Evolutionary conservation across 2,888 invertebrate species (phyloP).

Genomic region (Lumbricus terrestris): DNA sequence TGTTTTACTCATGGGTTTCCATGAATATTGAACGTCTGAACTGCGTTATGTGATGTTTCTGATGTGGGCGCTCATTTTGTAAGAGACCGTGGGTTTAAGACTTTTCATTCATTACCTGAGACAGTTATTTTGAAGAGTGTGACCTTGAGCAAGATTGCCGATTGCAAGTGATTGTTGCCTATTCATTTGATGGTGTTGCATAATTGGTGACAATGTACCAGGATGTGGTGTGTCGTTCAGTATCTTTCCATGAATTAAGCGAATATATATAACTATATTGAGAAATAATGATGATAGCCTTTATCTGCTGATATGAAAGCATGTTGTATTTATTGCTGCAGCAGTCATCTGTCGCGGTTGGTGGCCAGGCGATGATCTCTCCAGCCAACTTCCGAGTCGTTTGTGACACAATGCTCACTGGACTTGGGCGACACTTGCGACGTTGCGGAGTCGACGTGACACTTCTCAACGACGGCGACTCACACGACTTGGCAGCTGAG

Average conservation of each 20-base stretch:
- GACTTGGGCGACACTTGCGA: conserved; percentile 68
- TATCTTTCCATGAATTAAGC: too few relatives aligned
- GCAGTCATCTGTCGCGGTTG: background rate
- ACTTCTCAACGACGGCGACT: conserved; percentile 62
- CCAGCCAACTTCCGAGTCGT: conserved; percentile 59
- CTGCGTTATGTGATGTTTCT: background rate
- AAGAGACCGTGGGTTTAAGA: background rate
- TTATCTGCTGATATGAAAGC: background rate
- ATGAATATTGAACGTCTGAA: background rate
- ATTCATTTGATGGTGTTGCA: background rate
- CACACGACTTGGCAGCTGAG: conserved; percentile 63
- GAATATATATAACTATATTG: too few relatives aligned
- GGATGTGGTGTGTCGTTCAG: too few relatives aligned
- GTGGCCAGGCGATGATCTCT: background rate
- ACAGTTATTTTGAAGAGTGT: background rate
- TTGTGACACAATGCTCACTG: conserved; percentile 65
- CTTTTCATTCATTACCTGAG: background rate
- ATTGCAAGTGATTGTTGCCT: background rate
- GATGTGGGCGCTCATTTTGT: background rate
- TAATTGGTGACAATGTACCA: background rate
- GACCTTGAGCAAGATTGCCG: background rate
- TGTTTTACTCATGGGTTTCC: too few relatives aligned
- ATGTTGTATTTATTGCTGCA: background rate
- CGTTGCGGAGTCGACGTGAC: conserved; percentile 68
- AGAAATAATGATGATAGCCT: background rate